Percentiles rank a stretch among this genome's conserved stretches.
Conservation (phyloP, 2,113 vertebrate species). For the Sphaerodactylus townsendi region DNA sequence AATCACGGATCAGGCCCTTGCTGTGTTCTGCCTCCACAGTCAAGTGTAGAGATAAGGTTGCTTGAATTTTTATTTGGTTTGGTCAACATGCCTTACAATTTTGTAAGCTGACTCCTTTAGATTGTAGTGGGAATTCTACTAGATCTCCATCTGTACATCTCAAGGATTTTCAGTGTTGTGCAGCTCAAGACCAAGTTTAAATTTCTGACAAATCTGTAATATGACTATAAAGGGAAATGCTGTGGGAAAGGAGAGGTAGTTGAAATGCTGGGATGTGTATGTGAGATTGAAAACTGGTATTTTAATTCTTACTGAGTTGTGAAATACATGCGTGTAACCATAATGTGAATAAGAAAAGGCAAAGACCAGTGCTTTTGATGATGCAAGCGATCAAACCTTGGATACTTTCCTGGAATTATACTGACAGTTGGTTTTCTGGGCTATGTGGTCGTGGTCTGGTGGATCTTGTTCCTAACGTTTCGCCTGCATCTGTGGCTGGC, state of each 20-base stretch:
- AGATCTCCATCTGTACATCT: neutral
- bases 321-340: rapidly evolving
- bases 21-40: no score
- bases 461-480: no score
- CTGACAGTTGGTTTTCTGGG: no score
- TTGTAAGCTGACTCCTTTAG: neutral
- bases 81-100: neutral
- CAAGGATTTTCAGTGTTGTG: neutral
- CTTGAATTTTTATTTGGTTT: no score
- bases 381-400: neutral
- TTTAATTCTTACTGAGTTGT: neutral
- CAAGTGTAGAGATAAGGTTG: no score
- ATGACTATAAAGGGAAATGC: neutral
- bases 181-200: neutral
- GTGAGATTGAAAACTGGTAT: rapidly evolving
- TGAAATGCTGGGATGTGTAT: neutral
- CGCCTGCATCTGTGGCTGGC: no score
- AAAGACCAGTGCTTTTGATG: neutral
- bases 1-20: no score
- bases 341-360: no score
- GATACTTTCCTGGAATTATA: neutral
- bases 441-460: no score
- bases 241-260: no score
- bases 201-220: no score
- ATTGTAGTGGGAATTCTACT: neutral